These are phyloP conservation scores for Abscondita cerata DNA, from an alignment of 2,888 invertebrate genomes.

Conservation along the genomic window DNA sequence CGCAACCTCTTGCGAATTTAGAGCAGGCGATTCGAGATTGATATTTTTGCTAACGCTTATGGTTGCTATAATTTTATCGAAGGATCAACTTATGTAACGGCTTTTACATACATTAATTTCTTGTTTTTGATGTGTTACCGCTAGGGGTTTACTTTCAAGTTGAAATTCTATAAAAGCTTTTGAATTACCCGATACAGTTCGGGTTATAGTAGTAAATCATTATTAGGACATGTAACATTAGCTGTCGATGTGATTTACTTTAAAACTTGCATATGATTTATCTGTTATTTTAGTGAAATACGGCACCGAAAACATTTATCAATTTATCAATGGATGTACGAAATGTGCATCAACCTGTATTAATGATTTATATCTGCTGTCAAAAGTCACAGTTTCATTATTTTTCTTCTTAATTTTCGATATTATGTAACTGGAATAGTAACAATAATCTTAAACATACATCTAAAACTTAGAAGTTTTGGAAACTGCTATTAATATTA, in stretches of 20 bases:
- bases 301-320: constrained; percentile 18
- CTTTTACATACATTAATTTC: too few species aligned
- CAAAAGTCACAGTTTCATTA: background rate
- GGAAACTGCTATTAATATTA: constrained; percentile 24
- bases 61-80: too few species aligned
- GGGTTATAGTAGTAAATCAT: constrained; percentile 33
- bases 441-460: constrained; percentile 17
- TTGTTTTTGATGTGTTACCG: constrained; percentile 11
- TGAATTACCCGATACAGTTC: constrained; percentile 8
- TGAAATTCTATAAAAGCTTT: constrained; percentile 12
- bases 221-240: constrained; percentile 38
- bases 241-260: constrained; percentile 43
- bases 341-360: constrained; percentile 25
- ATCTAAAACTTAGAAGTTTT: constrained; percentile 16
- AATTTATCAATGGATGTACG: constrained; percentile 31
- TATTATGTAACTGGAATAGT: constrained; percentile 4
- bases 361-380: constrained; percentile 12
- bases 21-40: too few species aligned
- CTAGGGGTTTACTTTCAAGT: constrained; percentile 3
- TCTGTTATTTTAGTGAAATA: constrained; percentile 19
- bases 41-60: too few species aligned
- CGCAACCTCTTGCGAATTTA: too few species aligned
- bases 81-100: too few species aligned
- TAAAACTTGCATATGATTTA: constrained; percentile 38
- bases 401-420: background rate